phyloP scores from a whole-genome alignment of 2,888 invertebrate species.

The Gasteruption jaculator region DNA sequence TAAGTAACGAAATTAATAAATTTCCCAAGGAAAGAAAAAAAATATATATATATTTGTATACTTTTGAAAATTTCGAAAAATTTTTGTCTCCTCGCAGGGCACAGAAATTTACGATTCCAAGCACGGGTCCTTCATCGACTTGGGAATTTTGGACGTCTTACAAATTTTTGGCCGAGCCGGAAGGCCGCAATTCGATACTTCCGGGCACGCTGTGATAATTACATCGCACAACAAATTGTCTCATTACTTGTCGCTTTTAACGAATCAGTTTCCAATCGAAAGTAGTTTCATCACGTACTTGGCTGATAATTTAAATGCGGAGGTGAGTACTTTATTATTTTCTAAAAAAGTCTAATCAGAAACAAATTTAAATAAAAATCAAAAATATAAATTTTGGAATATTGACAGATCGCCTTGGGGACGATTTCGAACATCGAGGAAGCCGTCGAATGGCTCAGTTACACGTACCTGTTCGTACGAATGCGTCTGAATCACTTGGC shows the following conservation, averaged over 20 bases:
- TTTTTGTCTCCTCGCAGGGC: slow-evolving; percentile 59
- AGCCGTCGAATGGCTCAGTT: slow-evolving; percentile 96
- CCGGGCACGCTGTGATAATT: slow-evolving; percentile 93
- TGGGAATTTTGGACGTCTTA: slow-evolving; percentile 94
- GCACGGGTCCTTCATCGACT: slow-evolving; percentile 87
- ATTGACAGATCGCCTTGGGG: slow-evolving; percentile 70
- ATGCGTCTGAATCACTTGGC: slow-evolving; percentile 87
- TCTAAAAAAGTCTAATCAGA: too few species aligned
- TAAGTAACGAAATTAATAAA: slow-evolving; percentile 44
- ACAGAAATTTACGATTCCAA: slow-evolving; percentile 98
- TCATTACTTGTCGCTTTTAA: slow-evolving; percentile 89
- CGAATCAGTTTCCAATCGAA: slow-evolving; percentile 97
- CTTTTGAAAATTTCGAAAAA: slow-evolving; percentile 4
- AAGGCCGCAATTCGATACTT: slow-evolving; percentile 93
- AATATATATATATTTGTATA: neutral
- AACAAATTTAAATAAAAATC: too few species aligned
- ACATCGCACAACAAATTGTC: slow-evolving; percentile 88
- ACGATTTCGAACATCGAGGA: slow-evolving; percentile 94
- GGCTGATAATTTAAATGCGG: slow-evolving; percentile 96
- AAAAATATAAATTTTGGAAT: too few species aligned
- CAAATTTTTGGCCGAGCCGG: slow-evolving; percentile 99
- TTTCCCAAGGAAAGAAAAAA: neutral
- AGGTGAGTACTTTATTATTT: slow-evolving; percentile 57
- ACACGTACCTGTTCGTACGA: slow-evolving; percentile 92
- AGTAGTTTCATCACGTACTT: slow-evolving; percentile 90